Conservation (phyloP, 2,113 vertebrate species). For the Pseudorectes ferrugineus region DNA sequence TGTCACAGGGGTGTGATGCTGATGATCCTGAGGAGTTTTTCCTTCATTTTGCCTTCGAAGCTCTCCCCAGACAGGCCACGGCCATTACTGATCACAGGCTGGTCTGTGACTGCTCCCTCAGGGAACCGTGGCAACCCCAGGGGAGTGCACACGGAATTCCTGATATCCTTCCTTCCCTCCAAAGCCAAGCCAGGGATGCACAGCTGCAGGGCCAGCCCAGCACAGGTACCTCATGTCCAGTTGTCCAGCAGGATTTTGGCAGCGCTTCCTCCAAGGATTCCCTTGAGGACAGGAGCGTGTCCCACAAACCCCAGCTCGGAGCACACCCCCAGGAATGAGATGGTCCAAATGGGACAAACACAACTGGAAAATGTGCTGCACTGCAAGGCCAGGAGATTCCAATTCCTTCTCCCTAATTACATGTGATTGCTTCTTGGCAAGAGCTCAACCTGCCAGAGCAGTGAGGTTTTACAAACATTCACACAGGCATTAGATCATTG, state of each 20-base stretch:
- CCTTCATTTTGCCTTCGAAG: background rate
- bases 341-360: slow-evolving; percentile 2
- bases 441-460: slow-evolving; percentile 41
- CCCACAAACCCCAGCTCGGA: background rate
- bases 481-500: slow-evolving; percentile 64
- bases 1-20: accelerated
- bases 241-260: background rate
- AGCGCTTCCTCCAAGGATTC: background rate
- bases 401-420: slow-evolving; percentile 53
- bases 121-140: background rate
- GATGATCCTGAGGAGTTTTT: background rate
- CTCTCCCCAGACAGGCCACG: background rate
- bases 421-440: slow-evolving; percentile 57
- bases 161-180: background rate
- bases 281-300: background rate
- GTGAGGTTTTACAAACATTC: slow-evolving; percentile 64
- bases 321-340: background rate
- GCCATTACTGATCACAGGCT: background rate
- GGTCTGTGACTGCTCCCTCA: background rate
- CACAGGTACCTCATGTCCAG: background rate
- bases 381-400: slow-evolving; percentile 20
- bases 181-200: background rate
- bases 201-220: background rate
- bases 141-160: background rate
- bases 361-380: slow-evolving; percentile 37